Evolutionary conservation across 2,888 invertebrate genomes (phyloP).

Genomic region (Glaucopsyche alexis): DNA sequence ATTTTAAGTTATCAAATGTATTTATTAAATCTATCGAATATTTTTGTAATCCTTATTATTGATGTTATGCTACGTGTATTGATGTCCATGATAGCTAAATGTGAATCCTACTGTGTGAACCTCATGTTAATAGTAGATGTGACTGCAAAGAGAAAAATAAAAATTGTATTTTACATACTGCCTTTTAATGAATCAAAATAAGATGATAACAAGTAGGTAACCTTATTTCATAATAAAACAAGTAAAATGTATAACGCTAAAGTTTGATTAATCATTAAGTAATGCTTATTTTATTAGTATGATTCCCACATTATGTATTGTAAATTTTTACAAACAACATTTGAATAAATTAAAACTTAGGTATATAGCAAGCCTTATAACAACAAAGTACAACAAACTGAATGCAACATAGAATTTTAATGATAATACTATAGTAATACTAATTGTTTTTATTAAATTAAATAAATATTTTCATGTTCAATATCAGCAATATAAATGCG

Average conservation of each 20-base stretch:
- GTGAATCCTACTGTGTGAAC: slow-evolving; percentile 52
- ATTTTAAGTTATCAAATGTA: background rate
- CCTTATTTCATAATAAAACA: too few species aligned
- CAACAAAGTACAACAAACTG: too few species aligned
- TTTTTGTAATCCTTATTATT: slow-evolving; percentile 27
- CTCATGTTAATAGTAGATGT: slow-evolving; percentile 48
- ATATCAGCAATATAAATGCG: background rate
- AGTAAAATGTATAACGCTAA: too few species aligned
- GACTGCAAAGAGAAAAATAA: slow-evolving; percentile 44
- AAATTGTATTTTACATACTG: slow-evolving; percentile 45
- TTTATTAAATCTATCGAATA: background rate
- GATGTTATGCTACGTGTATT: slow-evolving; percentile 33
- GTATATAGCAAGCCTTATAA: too few species aligned
- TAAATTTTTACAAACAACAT: too few species aligned
- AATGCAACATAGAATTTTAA: background rate
- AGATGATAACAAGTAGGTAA: too few species aligned
- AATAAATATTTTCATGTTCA: background rate
- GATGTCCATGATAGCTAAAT: slow-evolving; percentile 34
- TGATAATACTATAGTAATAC: slow-evolving; percentile 1
- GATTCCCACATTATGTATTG: too few species aligned
- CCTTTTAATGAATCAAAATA: slow-evolving; percentile 27
- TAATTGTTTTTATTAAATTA: too few species aligned
- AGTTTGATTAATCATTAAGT: too few species aligned
- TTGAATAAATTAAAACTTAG: too few species aligned
- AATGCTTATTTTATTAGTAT: too few species aligned